Conservation (phyloP, 2,113 vertebrate species). For the Anoura caudifer region DNA sequence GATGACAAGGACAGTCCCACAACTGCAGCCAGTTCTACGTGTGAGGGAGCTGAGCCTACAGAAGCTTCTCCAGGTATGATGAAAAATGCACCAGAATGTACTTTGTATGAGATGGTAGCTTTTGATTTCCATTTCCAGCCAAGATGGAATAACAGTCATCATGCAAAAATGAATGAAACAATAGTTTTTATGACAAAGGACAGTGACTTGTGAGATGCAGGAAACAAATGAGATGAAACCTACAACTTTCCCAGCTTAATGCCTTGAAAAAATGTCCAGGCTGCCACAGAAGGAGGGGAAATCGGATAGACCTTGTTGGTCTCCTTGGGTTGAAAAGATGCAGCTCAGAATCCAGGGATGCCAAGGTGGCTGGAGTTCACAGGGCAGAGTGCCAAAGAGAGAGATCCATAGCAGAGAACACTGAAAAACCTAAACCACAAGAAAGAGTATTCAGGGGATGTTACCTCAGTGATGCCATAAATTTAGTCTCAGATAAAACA, state of each 20-base stretch:
- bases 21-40: neutral
- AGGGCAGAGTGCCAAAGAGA: neutral
- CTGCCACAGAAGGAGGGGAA: neutral
- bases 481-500: neutral
- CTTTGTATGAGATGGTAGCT: neutral
- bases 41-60: neutral
- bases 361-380: neutral
- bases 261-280: neutral
- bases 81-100: neutral
- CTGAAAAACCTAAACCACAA: neutral
- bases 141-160: neutral
- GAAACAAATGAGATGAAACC: neutral
- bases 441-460: neutral
- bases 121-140: neutral
- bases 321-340: neutral
- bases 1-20: neutral
- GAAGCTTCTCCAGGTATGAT: neutral
- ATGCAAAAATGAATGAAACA: neutral
- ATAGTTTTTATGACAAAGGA: neutral
- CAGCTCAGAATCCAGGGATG: neutral
- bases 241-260: neutral
- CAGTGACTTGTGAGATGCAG: neutral
- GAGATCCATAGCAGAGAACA: neutral
- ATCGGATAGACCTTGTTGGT: neutral
- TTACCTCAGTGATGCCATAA: neutral